phyloP scores from a whole-genome alignment of 2,888 invertebrate species.

The Stenchaetothrips biformis region DNA sequence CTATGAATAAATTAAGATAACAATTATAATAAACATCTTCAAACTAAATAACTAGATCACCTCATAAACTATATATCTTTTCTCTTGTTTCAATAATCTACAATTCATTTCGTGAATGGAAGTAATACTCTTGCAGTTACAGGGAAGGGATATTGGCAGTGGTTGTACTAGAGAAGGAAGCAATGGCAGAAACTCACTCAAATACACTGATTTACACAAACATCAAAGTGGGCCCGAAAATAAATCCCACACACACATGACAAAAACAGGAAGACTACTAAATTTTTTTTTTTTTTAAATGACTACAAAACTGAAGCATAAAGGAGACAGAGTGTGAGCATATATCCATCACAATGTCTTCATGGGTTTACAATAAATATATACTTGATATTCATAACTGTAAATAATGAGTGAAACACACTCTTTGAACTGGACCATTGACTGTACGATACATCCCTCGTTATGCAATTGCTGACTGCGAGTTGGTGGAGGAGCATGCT shows the following conservation, averaged over 20 bases:
- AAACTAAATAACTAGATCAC: neutral
- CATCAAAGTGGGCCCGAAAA: too few species aligned
- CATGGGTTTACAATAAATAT: neutral
- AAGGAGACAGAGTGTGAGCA: neutral
- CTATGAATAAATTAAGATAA: neutral
- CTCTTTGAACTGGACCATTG: too few species aligned
- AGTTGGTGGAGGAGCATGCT: constrained; percentile 47
- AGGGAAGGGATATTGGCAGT: too few species aligned
- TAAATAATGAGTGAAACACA: too few species aligned
- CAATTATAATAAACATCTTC: neutral
- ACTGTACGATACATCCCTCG: neutral
- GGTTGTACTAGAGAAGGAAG: too few species aligned
- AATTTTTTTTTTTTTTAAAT: too few species aligned
- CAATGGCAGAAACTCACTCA: too few species aligned
- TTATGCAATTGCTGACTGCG: constrained; percentile 41
- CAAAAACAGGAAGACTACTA: too few species aligned
- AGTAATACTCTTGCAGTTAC: too few species aligned
- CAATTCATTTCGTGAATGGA: neutral
- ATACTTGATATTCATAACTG: neutral
- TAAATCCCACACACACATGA: too few species aligned
- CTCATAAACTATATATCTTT: neutral
- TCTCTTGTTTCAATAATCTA: neutral
- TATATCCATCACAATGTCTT: neutral
- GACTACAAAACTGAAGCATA: neutral
- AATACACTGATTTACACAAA: too few species aligned